Evolutionary conservation across 2,797 vertebrate genomes (phyloP).

Genomic region (Falco biarmicus): DNA sequence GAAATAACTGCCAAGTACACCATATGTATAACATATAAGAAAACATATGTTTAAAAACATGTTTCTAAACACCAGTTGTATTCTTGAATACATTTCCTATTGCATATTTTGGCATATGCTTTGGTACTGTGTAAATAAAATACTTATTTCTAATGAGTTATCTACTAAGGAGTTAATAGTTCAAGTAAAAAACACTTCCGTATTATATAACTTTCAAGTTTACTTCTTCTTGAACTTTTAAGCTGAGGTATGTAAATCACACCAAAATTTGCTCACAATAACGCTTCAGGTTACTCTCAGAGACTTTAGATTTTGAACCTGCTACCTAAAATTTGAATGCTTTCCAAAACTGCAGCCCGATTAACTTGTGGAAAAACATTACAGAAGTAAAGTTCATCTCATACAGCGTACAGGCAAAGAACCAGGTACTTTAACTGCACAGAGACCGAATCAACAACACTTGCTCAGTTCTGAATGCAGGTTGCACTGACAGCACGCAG

Average conservation of each 20-base stretch:
- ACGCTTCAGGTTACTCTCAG: not conserved
- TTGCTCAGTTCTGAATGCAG: not conserved
- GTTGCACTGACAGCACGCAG: not conserved
- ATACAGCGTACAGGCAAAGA: not conserved
- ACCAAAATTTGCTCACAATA: not conserved
- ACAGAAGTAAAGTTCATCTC: not conserved
- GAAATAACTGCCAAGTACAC: not conserved
- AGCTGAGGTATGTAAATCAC: not conserved
- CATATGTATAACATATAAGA: slow-evolving; percentile 66
- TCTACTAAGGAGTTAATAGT: not conserved
- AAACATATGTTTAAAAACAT: not conserved
- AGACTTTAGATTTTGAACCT: not conserved
- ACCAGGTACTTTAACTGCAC: not conserved
- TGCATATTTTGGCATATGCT: not conserved
- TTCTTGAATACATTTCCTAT: not conserved
- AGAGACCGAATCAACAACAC: not conserved
- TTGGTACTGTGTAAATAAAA: not conserved
- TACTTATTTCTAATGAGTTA: not conserved
- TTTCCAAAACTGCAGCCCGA: not conserved
- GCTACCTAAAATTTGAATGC: not conserved
- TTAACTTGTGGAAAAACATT: not conserved
- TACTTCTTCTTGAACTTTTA: not conserved
- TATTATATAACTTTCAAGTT: not conserved
- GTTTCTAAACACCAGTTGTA: not conserved
- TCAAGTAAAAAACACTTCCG: not conserved